Evolutionary conservation across 1,140 invertebrate species (phyloP).

Genomic region (Eulimnadia texana): DNA sequence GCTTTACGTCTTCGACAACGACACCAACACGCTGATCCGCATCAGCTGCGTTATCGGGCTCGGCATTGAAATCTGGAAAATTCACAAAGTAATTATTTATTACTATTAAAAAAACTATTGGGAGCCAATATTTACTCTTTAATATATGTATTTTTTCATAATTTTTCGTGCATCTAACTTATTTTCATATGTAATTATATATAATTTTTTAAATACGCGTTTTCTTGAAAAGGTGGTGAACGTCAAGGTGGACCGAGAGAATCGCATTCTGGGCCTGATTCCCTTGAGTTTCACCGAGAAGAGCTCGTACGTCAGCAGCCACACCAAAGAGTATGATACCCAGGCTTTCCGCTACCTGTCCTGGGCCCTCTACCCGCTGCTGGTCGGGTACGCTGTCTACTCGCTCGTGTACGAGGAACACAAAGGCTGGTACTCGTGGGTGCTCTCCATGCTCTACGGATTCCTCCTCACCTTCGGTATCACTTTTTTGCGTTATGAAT

Average conservation of each 20-base stretch:
- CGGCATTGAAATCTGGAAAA: slow-evolving; percentile 98
- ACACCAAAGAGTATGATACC: slow-evolving; percentile 87
- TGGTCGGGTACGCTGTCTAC: slow-evolving; percentile 85
- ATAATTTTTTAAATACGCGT: slow-evolving; percentile 5
- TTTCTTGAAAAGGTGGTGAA: slow-evolving; percentile 44
- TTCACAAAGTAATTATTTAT: slow-evolving; percentile 67
- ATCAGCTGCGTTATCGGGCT: slow-evolving; percentile 85
- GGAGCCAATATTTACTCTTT: slow-evolving; percentile 1
- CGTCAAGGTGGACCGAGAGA: slow-evolving; percentile 61
- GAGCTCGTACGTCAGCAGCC: slow-evolving; percentile 89
- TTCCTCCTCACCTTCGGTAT: slow-evolving; percentile 91
- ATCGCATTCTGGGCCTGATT: slow-evolving; percentile 55
- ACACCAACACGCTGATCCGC: slow-evolving; percentile 89
- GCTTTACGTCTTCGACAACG: slow-evolving; percentile 94
- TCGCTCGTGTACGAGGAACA: slow-evolving; percentile 95
- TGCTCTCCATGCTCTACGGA: slow-evolving; percentile 90
- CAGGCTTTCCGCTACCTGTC: slow-evolving; percentile 94
- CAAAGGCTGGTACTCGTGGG: slow-evolving; percentile 88
- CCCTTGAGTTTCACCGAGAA: slow-evolving; percentile 82
- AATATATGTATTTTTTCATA: not conserved
- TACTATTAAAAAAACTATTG: too few relatives aligned
- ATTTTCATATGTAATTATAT: too few relatives aligned
- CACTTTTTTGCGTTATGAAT: too few relatives aligned
- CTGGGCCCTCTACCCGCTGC: slow-evolving; percentile 84
- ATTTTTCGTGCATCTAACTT: not conserved